Base-by-base conservation (phyloP, 2,888 invertebrate species). In the Macaria liturata region DNA sequence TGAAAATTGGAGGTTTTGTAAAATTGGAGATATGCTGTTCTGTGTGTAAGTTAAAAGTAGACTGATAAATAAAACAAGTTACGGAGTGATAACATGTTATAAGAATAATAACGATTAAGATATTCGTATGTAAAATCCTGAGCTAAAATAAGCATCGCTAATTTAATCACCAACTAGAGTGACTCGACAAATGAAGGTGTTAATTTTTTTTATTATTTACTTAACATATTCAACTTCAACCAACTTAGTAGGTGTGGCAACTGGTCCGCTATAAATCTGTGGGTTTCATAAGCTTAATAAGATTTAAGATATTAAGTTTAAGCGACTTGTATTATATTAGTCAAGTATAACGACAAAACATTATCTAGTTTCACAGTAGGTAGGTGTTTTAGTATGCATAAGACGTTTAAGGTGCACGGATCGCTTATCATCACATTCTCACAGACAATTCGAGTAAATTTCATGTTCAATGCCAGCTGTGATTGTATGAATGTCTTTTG, bases 321-420 rank as follows among this genome's bases (percentile, higher is more conserved):
- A 44, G 46, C 43, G 3, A 39, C 39, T 44, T 37, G 46, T 53
- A 45, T 57, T 59, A 56, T 57, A 62, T 48, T 50, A 43, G 47
- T 9, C 34, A 44, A 7, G 45, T 48, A 39, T 37, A 59, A 54
- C 59, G 47, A 54, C 59, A 54, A 59, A 54, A 59, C 58, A 54
- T 44, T n/a, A n/a, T 59, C 51, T 51, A 46, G 47, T 48, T 34
- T 30, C 46, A 30, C 51, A 40, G 51, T 52, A 49, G 48, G 48
- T 44, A 53, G 43, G 32, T 43, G 40, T 46, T 58, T 65, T 58
- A 54, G 59, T 68, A 71, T 68, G 67, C 63, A 59, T 30, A 47
- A 59, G 47, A 50, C 60, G 59, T 62, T 57, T 49, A 30, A 50
- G 59, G 54, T 54, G 59, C 58, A 65, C 49, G 59, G 50, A 45